These are phyloP conservation scores for Halotydeus destructor DNA, from an alignment of 1,140 invertebrate species.

Conservation along the genomic window DNA sequence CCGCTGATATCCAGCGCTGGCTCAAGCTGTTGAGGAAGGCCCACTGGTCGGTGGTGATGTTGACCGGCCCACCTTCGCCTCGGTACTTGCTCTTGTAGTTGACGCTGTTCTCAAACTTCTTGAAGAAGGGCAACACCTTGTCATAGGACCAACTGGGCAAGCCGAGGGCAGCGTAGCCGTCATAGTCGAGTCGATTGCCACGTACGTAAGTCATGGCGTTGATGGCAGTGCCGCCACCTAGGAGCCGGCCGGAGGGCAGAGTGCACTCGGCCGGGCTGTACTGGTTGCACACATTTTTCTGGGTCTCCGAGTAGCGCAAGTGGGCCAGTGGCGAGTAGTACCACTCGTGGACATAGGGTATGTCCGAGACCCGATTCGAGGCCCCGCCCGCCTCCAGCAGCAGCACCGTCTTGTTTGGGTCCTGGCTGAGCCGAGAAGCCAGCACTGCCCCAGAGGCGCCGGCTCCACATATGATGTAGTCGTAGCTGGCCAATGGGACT, in stretches of 20 bases:
- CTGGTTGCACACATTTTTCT: slow-evolving; percentile 52
- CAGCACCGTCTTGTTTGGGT: slow-evolving; percentile 33
- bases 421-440: slow-evolving; percentile 67
- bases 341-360: slow-evolving; percentile 63
- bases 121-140: slow-evolving; percentile 68
- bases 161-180: slow-evolving; percentile 64
- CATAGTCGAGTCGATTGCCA: slow-evolving; percentile 80
- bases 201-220: slow-evolving; percentile 95
- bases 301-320: slow-evolving; percentile 60
- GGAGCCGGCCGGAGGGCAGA: slow-evolving; percentile 63
- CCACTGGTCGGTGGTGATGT: slow-evolving; percentile 46
- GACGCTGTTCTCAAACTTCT: slow-evolving; percentile 63
- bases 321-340: slow-evolving; percentile 59
- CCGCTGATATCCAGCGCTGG: slow-evolving; percentile 59
- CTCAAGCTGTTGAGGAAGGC: slow-evolving; percentile 51
- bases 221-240: slow-evolving; percentile 59
- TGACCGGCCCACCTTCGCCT: slow-evolving; percentile 59
- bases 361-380: slow-evolving; percentile 69
- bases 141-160: slow-evolving; percentile 78
- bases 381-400: slow-evolving; percentile 73
- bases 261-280: slow-evolving; percentile 50
- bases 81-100: slow-evolving; percentile 59
- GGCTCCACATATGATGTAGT: slow-evolving; percentile 64
- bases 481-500: too few species aligned
- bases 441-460: slow-evolving; percentile 87